These are phyloP conservation scores for Diarsia brunnea DNA, from an alignment of 2,888 invertebrate species.

Conservation along the genomic window DNA sequence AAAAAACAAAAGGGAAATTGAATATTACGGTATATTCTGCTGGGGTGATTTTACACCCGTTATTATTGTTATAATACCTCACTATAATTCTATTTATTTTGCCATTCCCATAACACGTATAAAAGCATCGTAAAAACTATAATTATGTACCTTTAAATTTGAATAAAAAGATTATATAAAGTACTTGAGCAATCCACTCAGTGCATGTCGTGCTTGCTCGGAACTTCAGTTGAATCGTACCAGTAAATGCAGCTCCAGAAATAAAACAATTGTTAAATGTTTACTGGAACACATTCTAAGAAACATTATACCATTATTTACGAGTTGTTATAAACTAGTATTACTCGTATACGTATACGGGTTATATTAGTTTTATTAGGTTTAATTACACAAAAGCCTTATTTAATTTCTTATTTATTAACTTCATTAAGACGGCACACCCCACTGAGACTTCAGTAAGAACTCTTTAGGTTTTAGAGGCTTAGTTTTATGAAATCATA, in stretches of 20 bases:
- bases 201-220: slow-evolving; percentile 25
- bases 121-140: slow-evolving; percentile 13
- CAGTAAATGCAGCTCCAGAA: slow-evolving; percentile 15
- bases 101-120: neutral
- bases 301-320: slow-evolving; percentile 31
- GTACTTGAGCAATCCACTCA: slow-evolving; percentile 19
- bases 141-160: slow-evolving; percentile 1
- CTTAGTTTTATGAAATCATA: neutral
- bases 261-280: slow-evolving; percentile 21
- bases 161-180: slow-evolving; percentile 18
- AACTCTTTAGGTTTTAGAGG: neutral
- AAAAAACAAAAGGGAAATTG: no score
- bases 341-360: neutral
- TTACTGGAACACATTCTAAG: slow-evolving; percentile 11
- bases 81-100: neutral
- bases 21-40: no score
- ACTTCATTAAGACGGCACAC: neutral
- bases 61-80: neutral
- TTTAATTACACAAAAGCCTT: neutral
- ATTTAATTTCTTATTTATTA: slow-evolving; percentile 4
- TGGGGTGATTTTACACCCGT: neutral
- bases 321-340: slow-evolving; percentile 1
- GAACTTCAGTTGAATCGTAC: slow-evolving; percentile 21
- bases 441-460: neutral
- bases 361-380: no score